Base-by-base conservation (phyloP, 1,140 invertebrate species). In the Eupristina koningsbergeri region DNA sequence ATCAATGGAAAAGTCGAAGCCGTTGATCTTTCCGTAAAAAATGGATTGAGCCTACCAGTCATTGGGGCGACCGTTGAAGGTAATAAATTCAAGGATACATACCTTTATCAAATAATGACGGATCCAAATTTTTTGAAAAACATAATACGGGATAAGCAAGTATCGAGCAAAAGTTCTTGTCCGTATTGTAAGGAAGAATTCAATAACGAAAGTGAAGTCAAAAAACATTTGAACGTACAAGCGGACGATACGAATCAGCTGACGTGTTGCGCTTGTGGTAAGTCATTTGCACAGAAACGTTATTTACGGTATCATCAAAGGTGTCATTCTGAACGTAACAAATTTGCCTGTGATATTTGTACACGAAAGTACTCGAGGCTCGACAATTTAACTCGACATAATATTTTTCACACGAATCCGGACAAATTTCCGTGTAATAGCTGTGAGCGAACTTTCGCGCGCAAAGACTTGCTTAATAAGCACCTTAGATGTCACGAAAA, bases 311-410 rank as follows among this genome's bases (percentile, higher is more conserved):
- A 91, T 39, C 90, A 92, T 81, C 89, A 89, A 61, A 86, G 88
- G 39, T 89, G 87, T 47, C 90, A 91, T 47, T 88, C 87, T 0
- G 89, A 91, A 22, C 89, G 87, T 71, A 88, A 79, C 67, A 90
- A 91, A 84, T 92, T 87, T 73, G 89, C 88, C 31, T 92, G 91
- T 76, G 87, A 88, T 26, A 90, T 91, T 73, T 92, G 91, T 67
- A 89, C 88, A 8, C 88, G 86, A 47, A 89, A 89, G 41, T 92
- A 92, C 84, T 91, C 91, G 19, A 86, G 91, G 41, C 77, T 89
- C 50, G 91, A 92, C 81, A 92, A 92, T 85, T 61, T 92, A 19
- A 89, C 90, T 22, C 88, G 91, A 31, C 90, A 92, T 84, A 91
- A 89, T 79, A 88, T 87, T 39, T 89, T 91, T 31, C 91, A 92